Base-by-base conservation (phyloP, 2,888 invertebrate genomes). In the Odontocerum albicorne region DNA sequence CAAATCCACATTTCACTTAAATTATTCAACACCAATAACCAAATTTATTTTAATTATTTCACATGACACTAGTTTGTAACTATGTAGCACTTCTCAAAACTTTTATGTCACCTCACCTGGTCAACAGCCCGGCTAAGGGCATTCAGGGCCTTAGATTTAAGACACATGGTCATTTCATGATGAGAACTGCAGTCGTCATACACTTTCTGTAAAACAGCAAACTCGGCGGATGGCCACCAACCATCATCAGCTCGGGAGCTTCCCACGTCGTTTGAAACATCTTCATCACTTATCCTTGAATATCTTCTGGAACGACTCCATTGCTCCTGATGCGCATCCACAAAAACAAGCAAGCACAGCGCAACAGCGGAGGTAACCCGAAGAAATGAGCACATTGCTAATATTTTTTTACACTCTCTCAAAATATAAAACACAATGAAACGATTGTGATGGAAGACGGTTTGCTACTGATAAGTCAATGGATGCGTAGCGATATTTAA, bases 151-250 rank as follows among this genome's bases (percentile, higher is more conserved):
- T 83, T 84, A 62, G 81, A 78, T 67, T 84, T 84, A 47, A 84
- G 72, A 66, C 84, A 84, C 64, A 73, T 74, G 50, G 81, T 74
- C 65, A 84, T 75, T 65, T 83, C 82, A 65, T 78, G 77, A 62
- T 79, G 81, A 57, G 75, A 71, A 71, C 81, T 82, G 68, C 84
- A 84, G 65, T 83, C 83, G 61, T 83, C 83, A 65, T 83, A 84
- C 63, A 83, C 78, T 68, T 81, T 82, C 64, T 81, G 79, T 64
- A 82, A 71, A 60, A 84, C 73, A 56, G 73, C 69, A 64, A 82
- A 75, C 65, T 84, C 84, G 2, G 82, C 78, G n/a, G 79, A 75
- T 45, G 78, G 74, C 77, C 77, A 78, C 78, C 77, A 76, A 32
- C 73, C 72, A 60, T 78, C 78, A 36, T 77, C 77, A 40, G 76